Percentiles rank a stretch among this genome's conserved stretches.
Conservation (phyloP, 2,888 invertebrate genomes). For the Nomada ferruginata region DNA sequence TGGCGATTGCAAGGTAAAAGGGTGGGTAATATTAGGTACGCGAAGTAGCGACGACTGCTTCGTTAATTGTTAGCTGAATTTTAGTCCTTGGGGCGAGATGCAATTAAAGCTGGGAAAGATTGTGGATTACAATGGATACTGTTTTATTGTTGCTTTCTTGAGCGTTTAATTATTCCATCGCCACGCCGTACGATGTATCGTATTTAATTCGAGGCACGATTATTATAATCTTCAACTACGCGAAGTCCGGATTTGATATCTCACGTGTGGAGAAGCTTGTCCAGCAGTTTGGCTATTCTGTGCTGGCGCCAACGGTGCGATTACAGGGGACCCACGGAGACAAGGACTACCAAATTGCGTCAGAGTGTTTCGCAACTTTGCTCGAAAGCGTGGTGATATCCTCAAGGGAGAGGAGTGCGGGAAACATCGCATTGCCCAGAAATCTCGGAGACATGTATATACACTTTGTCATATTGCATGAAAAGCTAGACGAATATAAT, state of each 20-base stretch:
- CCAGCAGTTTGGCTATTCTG: conserved; percentile 52
- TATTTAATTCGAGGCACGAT: conserved; percentile 19
- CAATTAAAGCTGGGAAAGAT: too few relatives aligned
- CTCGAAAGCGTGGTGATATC: conserved; percentile 54
- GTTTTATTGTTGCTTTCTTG: too few relatives aligned
- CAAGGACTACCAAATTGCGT: conserved; percentile 65
- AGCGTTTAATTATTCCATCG: too few relatives aligned
- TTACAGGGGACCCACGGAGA: conserved; percentile 61
- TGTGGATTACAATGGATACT: too few relatives aligned
- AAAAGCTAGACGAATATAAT: conserved; percentile 27
- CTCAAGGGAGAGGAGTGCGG: conserved; percentile 34
- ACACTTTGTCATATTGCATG: conserved; percentile 8
- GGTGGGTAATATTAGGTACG: neutral
- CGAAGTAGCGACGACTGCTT: too few relatives aligned
- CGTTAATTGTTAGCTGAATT: too few relatives aligned
- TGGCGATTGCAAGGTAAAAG: too few relatives aligned
- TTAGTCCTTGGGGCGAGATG: too few relatives aligned
- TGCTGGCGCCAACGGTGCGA: conserved; percentile 50
- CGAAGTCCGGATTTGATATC: conserved; percentile 40
- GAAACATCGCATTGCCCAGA: conserved; percentile 36
- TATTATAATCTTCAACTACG: conserved; percentile 11
- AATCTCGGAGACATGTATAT: conserved; percentile 27
- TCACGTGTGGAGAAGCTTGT: conserved; percentile 34
- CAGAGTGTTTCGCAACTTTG: conserved; percentile 63
- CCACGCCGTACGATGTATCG: neutral